These are phyloP conservation scores for Xiphophorus birchmanni DNA, from an alignment of 2,797 vertebrate genomes.

Conservation along the genomic window DNA sequence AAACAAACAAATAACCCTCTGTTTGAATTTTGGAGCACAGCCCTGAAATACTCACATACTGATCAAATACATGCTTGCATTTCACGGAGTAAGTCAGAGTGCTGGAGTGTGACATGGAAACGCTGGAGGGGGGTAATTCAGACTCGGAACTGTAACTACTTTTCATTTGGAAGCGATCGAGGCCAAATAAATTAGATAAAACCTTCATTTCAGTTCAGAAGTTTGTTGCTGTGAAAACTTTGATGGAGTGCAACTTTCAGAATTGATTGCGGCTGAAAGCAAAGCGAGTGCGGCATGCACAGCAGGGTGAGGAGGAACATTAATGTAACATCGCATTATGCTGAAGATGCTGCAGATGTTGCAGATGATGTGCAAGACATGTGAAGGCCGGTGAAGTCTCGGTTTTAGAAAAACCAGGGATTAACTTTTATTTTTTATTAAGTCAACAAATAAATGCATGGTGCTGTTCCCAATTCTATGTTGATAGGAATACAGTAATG, in stretches of 20 bases:
- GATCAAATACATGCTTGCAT: conserved; percentile 36
- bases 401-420: conserved; percentile 27
- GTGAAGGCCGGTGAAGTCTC: conserved; percentile 21
- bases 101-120: conserved; percentile 27
- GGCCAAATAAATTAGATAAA: conserved; percentile 33
- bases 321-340: conserved; percentile 17
- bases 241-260: conserved; percentile 36
- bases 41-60: conserved; percentile 25
- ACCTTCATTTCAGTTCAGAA: conserved; percentile 21
- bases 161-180: conserved; percentile 40
- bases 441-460: conserved; percentile 53
- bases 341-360: not conserved
- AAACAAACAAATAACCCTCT: conserved; percentile 46
- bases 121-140: conserved; percentile 17
- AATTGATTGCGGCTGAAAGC: conserved; percentile 38
- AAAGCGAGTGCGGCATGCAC: conserved; percentile 21
- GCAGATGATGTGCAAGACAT: conserved; percentile 15
- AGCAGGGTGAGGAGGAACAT: not conserved
- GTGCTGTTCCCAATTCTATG: conserved; percentile 56
- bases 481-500: conserved; percentile 66
- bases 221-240: conserved; percentile 41
- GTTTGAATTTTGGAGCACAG: conserved; percentile 32
- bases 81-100: conserved; percentile 24
- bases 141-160: conserved; percentile 43
- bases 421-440: conserved; percentile 24